phyloP scores from a whole-genome alignment of 2,888 invertebrate genomes.

The Dryobota labecula region DNA sequence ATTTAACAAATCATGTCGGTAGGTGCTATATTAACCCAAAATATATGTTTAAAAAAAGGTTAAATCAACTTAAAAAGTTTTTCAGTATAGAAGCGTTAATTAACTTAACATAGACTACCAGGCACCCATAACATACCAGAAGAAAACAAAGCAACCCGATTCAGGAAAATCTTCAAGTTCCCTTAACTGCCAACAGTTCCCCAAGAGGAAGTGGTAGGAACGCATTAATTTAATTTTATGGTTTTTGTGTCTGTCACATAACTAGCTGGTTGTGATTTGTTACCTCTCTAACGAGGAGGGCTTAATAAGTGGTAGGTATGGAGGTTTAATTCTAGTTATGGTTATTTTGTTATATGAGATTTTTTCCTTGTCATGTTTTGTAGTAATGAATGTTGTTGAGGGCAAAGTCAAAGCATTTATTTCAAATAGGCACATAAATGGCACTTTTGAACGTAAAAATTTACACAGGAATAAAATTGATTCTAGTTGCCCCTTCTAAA shows the following conservation, averaged over 20 bases:
- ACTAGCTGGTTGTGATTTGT: conserved; percentile 87
- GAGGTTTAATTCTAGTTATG: conserved; percentile 43
- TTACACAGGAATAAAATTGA: too few species aligned
- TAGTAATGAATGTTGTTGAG: neutral
- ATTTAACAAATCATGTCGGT: too few species aligned
- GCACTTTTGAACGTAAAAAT: too few species aligned
- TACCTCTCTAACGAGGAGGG: conserved; percentile 82
- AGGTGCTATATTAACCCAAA: too few species aligned
- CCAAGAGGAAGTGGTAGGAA: conserved; percentile 78
- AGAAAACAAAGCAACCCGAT: conserved; percentile 40
- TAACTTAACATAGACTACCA: conserved; percentile 8
- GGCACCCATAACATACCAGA: conserved; percentile 29
- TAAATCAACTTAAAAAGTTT: too few species aligned
- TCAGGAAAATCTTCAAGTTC: conserved; percentile 73
- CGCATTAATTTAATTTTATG: conserved; percentile 91
- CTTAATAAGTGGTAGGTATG: conserved; percentile 77
- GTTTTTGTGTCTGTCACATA: conserved; percentile 90
- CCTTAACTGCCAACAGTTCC: conserved; percentile 83
- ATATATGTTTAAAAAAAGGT: too few species aligned
- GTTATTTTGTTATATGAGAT: neutral
- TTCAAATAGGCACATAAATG: too few species aligned
- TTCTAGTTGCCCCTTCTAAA: too few species aligned
- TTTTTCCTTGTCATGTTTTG: neutral
- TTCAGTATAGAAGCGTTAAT: neutral
- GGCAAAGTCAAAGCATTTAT: too few species aligned